Conservation (phyloP, 2,797 vertebrate genomes). For the Champsocephalus gunnari region DNA sequence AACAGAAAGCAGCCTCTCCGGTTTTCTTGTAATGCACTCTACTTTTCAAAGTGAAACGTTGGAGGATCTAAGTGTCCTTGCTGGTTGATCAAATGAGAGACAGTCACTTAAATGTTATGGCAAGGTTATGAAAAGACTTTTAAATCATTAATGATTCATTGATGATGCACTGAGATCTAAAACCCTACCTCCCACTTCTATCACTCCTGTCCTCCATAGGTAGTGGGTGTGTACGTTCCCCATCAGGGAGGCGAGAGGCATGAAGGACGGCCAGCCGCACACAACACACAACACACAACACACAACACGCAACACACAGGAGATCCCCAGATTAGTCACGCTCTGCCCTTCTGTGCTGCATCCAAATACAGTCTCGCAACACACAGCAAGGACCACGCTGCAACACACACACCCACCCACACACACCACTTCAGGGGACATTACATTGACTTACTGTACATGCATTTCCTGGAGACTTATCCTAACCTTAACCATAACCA, state of each 20-base stretch:
- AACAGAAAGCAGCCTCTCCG: no score
- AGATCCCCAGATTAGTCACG: conserved; percentile 79
- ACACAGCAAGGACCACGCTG: conserved; percentile 40
- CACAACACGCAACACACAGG: conserved; percentile 55
- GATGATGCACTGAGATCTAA: conserved; percentile 17
- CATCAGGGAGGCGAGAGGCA: conserved; percentile 55
- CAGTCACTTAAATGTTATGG: no score
- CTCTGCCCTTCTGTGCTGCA: conserved; percentile 50
- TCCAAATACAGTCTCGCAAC: conserved; percentile 66
- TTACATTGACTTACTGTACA: no score
- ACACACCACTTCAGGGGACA: no score
- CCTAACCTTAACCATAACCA: no score
- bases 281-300: conserved; percentile 56
- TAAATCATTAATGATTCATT: no score
- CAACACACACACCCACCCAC: not conserved
- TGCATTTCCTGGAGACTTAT: no score
- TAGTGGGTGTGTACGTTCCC: conserved; percentile 22
- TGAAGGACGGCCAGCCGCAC: conserved; percentile 72
- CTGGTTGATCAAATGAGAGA: no score
- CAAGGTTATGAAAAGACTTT: no score
- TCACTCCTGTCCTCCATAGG: not conserved
- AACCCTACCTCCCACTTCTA: conserved; percentile 11
- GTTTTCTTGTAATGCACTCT: no score
- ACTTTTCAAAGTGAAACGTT: no score
- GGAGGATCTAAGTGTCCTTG: no score